Evolutionary conservation across 2,888 invertebrate genomes (phyloP).

Genomic region (Trissoscelio sp.): DNA sequence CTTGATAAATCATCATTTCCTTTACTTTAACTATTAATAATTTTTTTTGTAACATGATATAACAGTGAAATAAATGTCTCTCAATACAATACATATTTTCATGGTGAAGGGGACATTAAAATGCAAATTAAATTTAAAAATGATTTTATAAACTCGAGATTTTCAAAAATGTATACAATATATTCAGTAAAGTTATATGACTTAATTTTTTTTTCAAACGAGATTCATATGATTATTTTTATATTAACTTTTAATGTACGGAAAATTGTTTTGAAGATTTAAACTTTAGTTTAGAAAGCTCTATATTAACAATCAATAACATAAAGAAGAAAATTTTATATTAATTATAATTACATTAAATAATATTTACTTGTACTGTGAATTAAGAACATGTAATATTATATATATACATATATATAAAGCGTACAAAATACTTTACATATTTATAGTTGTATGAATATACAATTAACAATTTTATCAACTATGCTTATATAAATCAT

Average conservation of each 20-base stretch:
- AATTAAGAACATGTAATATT: too few relatives aligned
- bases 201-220: neutral
- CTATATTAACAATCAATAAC: too few relatives aligned
- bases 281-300: too few relatives aligned
- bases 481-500: neutral
- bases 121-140: slow-evolving; percentile 8
- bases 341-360: neutral
- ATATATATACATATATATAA: too few relatives aligned
- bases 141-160: neutral
- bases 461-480: neutral
- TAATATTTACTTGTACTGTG: too few relatives aligned
- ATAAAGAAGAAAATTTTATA: neutral
- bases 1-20: neutral
- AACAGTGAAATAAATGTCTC: slow-evolving; percentile 23
- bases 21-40: neutral
- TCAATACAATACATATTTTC: slow-evolving; percentile 19
- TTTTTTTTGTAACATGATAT: neutral
- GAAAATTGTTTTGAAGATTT: too few relatives aligned
- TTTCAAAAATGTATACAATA: neutral
- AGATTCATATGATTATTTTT: neutral
- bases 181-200: neutral
- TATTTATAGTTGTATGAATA: neutral
- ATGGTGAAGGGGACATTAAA: slow-evolving; percentile 37
- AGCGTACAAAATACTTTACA: too few relatives aligned
- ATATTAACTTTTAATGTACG: neutral